These are phyloP conservation scores for Hirundo rustica DNA, from an alignment of 2,797 vertebrate species.

Conservation along the genomic window DNA sequence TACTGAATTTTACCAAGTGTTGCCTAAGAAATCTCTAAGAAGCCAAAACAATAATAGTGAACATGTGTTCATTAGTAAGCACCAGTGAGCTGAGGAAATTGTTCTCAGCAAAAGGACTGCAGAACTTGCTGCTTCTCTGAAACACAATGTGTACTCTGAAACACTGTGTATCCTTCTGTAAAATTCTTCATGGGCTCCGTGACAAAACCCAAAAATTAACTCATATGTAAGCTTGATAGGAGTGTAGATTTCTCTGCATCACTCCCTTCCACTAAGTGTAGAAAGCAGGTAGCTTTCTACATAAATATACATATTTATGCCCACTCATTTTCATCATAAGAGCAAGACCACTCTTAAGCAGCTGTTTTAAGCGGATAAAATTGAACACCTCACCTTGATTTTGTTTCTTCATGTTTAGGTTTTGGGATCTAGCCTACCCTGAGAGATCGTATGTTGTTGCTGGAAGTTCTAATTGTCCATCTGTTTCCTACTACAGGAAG, in stretches of 20 bases:
- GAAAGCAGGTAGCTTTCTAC: neutral
- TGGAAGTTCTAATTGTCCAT: slow-evolving; percentile 86
- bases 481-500: slow-evolving; percentile 94
- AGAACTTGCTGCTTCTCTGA: neutral
- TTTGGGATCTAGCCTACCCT: slow-evolving; percentile 97
- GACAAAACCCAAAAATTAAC: neutral
- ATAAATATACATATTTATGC: too few species aligned
- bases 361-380: neutral
- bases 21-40: neutral
- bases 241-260: neutral
- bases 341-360: neutral
- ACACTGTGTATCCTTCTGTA: neutral
- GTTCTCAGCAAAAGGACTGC: neutral
- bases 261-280: neutral
- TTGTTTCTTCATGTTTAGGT: slow-evolving; percentile 75
- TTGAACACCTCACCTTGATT: neutral
- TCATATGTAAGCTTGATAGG: neutral
- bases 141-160: neutral
- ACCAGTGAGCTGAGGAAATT: neutral
- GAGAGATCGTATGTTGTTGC: slow-evolving; percentile 95
- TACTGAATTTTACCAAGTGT: neutral
- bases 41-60: neutral
- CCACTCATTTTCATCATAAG: neutral
- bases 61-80: neutral
- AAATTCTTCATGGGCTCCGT: neutral